Evolutionary conservation across 2,888 invertebrate genomes (phyloP).

Genomic region (Sinohyriopsis cumingii): DNA sequence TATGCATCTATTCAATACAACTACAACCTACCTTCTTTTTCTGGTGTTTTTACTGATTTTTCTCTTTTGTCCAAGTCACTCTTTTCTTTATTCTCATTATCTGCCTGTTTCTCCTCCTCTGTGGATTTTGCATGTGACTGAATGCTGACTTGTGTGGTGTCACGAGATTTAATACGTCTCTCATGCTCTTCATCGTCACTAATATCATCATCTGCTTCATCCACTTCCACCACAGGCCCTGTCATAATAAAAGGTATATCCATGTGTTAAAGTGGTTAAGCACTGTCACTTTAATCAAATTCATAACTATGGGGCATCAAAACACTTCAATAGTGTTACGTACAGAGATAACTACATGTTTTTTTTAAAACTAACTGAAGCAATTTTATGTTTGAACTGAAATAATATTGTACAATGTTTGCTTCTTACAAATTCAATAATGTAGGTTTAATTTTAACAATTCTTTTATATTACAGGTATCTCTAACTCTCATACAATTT

Average conservation of each 20-base stretch:
- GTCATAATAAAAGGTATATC: conserved; percentile 3
- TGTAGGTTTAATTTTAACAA: too few relatives aligned
- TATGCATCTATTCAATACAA: not conserved
- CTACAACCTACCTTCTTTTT: conserved; percentile 5
- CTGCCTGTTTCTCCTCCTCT: conserved; percentile 9
- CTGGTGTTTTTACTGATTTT: not conserved
- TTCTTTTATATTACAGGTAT: too few relatives aligned
- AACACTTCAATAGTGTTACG: too few relatives aligned
- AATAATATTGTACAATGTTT: too few relatives aligned
- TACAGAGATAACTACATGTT: too few relatives aligned
- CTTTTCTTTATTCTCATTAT: conserved; percentile 18
- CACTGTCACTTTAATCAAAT: too few relatives aligned
- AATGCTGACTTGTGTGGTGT: conserved; percentile 2
- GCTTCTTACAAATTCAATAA: too few relatives aligned
- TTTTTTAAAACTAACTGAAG: too few relatives aligned
- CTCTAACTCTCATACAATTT: too few relatives aligned
- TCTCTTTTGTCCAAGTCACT: conserved; percentile 14
- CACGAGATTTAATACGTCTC: conserved; percentile 3
- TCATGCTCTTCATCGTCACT: conserved; percentile 52
- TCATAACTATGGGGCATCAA: too few relatives aligned
- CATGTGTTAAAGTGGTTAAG: not conserved
- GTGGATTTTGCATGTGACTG: not conserved
- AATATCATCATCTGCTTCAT: conserved; percentile 63
- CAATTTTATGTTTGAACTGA: too few relatives aligned
- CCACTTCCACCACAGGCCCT: conserved; percentile 70